A percentile compares a stretch with the other conserved stretches of the same genome.
Conservation (phyloP, 2,888 invertebrate genomes). For the Reticulitermes lucifugus region DNA sequence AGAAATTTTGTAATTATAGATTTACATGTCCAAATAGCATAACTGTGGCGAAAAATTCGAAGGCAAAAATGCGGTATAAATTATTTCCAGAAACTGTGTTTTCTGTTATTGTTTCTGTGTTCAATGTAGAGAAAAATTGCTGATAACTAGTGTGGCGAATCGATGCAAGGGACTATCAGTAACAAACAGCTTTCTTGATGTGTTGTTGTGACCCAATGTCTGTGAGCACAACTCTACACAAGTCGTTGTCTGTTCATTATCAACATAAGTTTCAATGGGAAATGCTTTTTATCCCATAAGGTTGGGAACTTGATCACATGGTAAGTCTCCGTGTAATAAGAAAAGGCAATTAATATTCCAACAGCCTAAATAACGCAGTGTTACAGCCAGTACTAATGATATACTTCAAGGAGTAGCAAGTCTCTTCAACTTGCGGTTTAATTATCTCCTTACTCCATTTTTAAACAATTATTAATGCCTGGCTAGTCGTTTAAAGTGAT, state of each 20-base stretch:
- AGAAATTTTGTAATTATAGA: too few relatives aligned
- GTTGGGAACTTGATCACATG: neutral
- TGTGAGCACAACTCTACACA: neutral
- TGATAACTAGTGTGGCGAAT: too few relatives aligned
- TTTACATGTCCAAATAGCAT: too few relatives aligned
- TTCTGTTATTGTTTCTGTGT: too few relatives aligned
- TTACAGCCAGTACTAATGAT: neutral
- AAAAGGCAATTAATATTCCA: neutral
- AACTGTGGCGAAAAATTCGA: too few relatives aligned
- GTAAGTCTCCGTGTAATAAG: neutral
- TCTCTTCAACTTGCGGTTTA: neutral
- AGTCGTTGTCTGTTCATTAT: neutral
- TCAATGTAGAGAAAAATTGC: too few relatives aligned
- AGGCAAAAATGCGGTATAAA: too few relatives aligned
- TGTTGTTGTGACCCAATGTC: neutral
- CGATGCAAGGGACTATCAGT: too few relatives aligned
- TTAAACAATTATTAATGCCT: neutral
- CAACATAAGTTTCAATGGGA: neutral
- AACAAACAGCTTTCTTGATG: too few relatives aligned
- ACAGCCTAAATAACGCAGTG: neutral
- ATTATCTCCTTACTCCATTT: conserved; percentile 3
- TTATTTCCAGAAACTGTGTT: too few relatives aligned
- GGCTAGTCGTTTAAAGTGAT: neutral
- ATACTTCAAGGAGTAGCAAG: neutral
- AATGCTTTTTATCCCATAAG: neutral